Conservation (phyloP, 2,797 vertebrate genomes). For the Leptodactylus fallax region DNA sequence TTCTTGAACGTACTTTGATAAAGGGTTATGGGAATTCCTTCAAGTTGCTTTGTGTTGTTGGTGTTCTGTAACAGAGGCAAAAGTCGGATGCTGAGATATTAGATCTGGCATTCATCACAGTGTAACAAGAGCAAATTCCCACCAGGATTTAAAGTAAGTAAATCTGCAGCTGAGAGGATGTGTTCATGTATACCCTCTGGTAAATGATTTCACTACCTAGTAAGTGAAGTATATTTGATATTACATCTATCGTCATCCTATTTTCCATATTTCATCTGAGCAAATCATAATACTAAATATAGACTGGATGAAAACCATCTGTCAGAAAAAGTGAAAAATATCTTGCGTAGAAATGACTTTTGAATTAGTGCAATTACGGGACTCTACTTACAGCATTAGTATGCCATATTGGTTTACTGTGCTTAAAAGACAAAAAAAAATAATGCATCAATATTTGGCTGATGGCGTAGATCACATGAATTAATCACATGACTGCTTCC, state of each 20-base stretch:
- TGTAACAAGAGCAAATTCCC: constrained; percentile 37
- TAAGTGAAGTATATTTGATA: neutral
- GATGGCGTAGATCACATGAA: too few species aligned
- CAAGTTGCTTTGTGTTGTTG: neutral
- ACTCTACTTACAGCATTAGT: too few species aligned
- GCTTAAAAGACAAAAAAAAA: too few species aligned
- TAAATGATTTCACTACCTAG: constrained; percentile 4
- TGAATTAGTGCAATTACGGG: too few species aligned
- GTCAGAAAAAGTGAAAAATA: neutral
- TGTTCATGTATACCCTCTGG: neutral
- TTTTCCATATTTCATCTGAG: constrained; percentile 12
- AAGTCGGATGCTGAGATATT: constrained; percentile 14
- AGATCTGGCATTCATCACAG: constrained; percentile 43
- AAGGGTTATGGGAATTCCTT: constrained; percentile 39
- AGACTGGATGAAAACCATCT: neutral
- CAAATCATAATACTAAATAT: constrained; percentile 10
- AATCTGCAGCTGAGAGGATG: constrained; percentile 4
- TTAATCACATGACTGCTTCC: too few species aligned
- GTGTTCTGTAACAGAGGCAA: constrained; percentile 13
- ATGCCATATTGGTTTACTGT: too few species aligned
- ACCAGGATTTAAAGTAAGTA: constrained; percentile 28
- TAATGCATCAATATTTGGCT: too few species aligned
- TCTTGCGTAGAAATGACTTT: too few species aligned
- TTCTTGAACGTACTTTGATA: constrained; percentile 34
- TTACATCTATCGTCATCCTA: neutral